Evolutionary conservation across 1,140 invertebrate genomes (phyloP).

Genomic region (Tigriopus japonicus): DNA sequence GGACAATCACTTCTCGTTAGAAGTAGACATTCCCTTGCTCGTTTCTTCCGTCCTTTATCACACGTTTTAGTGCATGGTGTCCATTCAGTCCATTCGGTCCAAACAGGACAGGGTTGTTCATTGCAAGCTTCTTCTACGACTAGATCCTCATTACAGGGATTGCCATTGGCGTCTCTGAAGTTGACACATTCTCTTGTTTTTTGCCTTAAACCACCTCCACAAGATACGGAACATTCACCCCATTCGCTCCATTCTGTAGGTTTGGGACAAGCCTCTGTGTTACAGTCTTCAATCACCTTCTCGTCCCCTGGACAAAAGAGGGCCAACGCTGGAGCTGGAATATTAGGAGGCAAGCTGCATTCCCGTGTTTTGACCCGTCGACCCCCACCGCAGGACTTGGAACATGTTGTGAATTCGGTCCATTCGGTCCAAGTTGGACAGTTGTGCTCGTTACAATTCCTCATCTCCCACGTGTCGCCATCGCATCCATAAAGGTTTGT

Average conservation of each 20-base stretch:
- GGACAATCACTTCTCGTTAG: background rate
- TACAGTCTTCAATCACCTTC: background rate
- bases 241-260: constrained; percentile 5
- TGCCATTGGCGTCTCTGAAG: background rate
- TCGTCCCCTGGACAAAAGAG: constrained; percentile 2
- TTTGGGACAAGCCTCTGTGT: background rate
- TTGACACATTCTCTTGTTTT: constrained; percentile 5
- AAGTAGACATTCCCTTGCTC: background rate
- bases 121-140: background rate
- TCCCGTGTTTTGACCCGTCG: constrained; percentile 29
- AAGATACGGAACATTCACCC: background rate
- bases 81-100: constrained; percentile 12
- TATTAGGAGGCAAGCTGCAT: constrained; percentile 21
- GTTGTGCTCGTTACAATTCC: background rate
- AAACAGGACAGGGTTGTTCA: constrained; percentile 5
- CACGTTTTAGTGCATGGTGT: background rate
- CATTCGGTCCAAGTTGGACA: constrained; percentile 30
- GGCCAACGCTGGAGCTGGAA: background rate
- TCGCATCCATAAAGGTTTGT: background rate
- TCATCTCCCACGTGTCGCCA: background rate
- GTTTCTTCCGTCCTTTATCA: constrained; percentile 19
- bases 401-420: constrained; percentile 29
- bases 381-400: constrained; percentile 35
- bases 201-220: background rate
- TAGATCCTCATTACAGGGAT: background rate